phyloP scores from a whole-genome alignment of 2,888 invertebrate species.

The Lycophotia porphyrea region DNA sequence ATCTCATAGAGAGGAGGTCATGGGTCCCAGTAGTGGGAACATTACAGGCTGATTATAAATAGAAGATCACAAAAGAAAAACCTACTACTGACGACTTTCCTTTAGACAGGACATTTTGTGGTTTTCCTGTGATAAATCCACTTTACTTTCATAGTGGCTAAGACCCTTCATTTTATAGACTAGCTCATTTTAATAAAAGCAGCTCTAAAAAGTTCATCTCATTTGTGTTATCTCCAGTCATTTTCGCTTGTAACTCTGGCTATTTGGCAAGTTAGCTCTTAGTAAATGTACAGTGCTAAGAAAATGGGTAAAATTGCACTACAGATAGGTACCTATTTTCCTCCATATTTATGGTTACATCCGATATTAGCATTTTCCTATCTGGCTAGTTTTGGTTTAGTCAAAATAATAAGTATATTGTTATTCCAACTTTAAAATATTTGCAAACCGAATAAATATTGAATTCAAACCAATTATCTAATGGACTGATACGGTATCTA shows the following conservation, averaged over 20 bases:
- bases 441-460: conserved; percentile 3
- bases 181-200: conserved; percentile 44
- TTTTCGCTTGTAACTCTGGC: conserved; percentile 55
- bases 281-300: conserved; percentile 11
- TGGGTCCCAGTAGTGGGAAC: too few species aligned
- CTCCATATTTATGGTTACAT: too few species aligned
- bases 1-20: too few species aligned
- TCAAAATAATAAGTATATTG: neutral
- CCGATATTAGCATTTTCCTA: neutral
- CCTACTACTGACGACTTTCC: too few species aligned
- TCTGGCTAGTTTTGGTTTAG: neutral
- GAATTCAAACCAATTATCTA: conserved; percentile 12
- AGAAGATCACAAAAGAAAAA: neutral
- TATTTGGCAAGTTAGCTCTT: conserved; percentile 39
- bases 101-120: neutral
- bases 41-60: too few species aligned
- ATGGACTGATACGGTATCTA: neutral
- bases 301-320: neutral
- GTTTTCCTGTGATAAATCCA: conserved; percentile 5
- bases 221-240: conserved; percentile 44
- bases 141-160: neutral
- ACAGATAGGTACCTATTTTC: too few species aligned
- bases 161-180: conserved; percentile 34
- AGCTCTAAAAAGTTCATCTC: conserved; percentile 46
- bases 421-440: neutral